Evolutionary conservation across 2,113 vertebrate genomes (phyloP), one percentile per base, ranked within the genome.

Genomic region (Lasiurus cinereus): DNA sequence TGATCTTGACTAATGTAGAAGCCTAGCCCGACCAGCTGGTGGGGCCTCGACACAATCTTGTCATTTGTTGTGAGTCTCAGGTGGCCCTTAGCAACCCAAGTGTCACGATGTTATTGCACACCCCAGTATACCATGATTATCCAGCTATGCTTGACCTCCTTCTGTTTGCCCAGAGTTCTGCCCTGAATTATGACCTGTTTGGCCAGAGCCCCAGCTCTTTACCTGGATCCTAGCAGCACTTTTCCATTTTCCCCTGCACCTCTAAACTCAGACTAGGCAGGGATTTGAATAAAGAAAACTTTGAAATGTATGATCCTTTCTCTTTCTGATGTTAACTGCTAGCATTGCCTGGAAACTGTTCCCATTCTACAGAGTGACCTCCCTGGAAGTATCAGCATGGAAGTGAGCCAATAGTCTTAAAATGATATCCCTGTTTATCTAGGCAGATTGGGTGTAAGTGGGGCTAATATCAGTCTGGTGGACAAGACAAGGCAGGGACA

Each of bases 341-440:
- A 70, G 80, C n/a, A 87, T 80, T 88, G 69, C 31, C 39, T 69
- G 36, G 74, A 95, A 72, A 83, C 5, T 79, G 43, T 56, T 83
- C 22, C 31, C 6, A 31, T 80, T 56, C 70, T 62, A 86, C 48
- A 86, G 33, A 88, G 12, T 78, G 72, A 79, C 6, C 62, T 67
- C 62, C 36, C 48, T 89, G 79, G 76, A 52, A 91, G 54, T 36
- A 62, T 88, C 87, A 94, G 73, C 31, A 62, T 73, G 88, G 59
- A 93, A 74, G n/a, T 54, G 29, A 90, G 50, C 91, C 79, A 95
- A 77, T 2, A 84, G 39, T 85, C 36, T 94, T 91, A 73, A 94
- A 96, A 92, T 59, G 29, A 91, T 93, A 85, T 59, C 72, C 43
- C 50, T 83, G 16, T 83, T 94, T 83, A 90, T 90, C 46, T 54